These are phyloP conservation scores for Gryon sp. DNA, from an alignment of 1,140 invertebrate genomes.

Conservation along the genomic window DNA sequence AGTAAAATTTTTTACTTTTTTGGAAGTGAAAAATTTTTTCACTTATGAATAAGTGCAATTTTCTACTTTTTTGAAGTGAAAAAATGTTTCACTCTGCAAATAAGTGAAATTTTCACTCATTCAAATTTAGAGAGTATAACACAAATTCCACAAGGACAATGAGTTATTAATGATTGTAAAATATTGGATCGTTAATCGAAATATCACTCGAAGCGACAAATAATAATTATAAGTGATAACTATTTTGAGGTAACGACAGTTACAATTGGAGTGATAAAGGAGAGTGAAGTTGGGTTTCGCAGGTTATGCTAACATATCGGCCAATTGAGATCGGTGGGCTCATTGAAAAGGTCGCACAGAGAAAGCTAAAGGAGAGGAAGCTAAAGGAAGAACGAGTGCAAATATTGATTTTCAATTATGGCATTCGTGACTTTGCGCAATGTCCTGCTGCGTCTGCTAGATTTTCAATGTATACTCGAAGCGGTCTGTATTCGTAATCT, in stretches of 20 bases:
- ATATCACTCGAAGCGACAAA: slow-evolving; percentile 4
- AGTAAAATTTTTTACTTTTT: too few species aligned
- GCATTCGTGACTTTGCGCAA: slow-evolving; percentile 75
- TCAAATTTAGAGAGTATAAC: too few species aligned
- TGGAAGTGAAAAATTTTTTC: too few species aligned
- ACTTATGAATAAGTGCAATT: too few species aligned
- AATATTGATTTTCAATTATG: slow-evolving; percentile 77
- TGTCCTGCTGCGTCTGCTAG: slow-evolving; percentile 67
- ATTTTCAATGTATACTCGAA: slow-evolving; percentile 60
- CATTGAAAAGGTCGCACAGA: slow-evolving; percentile 57
- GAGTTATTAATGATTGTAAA: too few species aligned
- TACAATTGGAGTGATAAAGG: slow-evolving; percentile 57
- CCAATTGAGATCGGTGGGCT: slow-evolving; percentile 61
- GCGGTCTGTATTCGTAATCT: slow-evolving; percentile 60
- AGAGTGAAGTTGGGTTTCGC: slow-evolving; percentile 21
- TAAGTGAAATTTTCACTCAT: too few species aligned
- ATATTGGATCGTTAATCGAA: slow-evolving; percentile 26
- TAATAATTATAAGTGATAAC: slow-evolving; percentile 51
- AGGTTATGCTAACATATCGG: slow-evolving; percentile 62
- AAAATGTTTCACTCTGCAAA: too few species aligned
- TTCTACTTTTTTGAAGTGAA: too few species aligned
- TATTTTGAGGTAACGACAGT: slow-evolving; percentile 42
- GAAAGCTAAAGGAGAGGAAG: slow-evolving; percentile 48
- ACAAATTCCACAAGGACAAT: too few species aligned
- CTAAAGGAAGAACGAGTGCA: slow-evolving; percentile 69